Conservation (phyloP, 53 echinoderm and acorn worm genomes). For the Zoroaster sp. region DNA sequence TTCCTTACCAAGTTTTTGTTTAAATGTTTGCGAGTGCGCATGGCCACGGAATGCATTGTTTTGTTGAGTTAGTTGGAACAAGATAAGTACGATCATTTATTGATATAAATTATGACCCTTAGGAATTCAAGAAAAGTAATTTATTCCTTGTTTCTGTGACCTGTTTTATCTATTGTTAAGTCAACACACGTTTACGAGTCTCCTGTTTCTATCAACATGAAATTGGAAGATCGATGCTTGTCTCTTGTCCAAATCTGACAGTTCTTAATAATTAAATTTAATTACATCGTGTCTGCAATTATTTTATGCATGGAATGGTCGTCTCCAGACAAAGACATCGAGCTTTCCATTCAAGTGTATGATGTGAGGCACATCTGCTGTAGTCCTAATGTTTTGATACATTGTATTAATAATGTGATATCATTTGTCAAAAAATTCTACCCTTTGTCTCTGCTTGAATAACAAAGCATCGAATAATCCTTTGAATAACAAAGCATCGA, state of each 20-base stretch:
- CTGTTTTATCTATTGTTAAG: background rate
- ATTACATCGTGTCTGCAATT: background rate
- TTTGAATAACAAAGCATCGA: background rate
- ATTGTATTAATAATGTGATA: background rate
- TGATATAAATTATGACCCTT: background rate
- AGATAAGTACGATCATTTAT: background rate
- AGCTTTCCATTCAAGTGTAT: background rate
- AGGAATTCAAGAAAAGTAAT: too few species aligned
- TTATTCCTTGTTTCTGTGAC: background rate
- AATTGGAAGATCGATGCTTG: background rate
- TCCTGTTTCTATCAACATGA: background rate
- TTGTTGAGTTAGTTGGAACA: background rate
- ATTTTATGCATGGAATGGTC: background rate
- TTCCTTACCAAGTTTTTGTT: background rate
- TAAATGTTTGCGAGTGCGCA: background rate
- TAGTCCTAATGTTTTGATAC: background rate
- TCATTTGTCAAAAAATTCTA: background rate
- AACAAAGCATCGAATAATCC: background rate
- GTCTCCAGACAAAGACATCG: background rate
- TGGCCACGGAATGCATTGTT: background rate
- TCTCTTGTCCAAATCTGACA: background rate
- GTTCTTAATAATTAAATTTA: constrained; percentile 33
- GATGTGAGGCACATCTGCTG: background rate
- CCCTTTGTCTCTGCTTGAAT: too few species aligned
- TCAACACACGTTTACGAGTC: background rate